Conservation (phyloP, 2,888 invertebrate species). For the Caenorhabditis virilis region DNA sequence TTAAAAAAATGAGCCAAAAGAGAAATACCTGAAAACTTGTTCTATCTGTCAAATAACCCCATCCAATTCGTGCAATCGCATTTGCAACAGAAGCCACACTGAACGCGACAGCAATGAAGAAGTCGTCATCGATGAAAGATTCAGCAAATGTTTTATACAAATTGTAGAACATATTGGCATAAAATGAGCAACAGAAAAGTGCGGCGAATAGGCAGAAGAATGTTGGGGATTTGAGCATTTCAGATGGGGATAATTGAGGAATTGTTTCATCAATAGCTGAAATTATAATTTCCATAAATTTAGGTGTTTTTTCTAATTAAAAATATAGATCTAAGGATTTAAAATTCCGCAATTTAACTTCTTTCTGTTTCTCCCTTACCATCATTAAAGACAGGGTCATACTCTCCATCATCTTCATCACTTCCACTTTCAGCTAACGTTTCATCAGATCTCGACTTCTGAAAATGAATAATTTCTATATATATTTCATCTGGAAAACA, state of each 20-base stretch:
- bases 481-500: too few species aligned
- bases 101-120: constrained; percentile 71
- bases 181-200: constrained; percentile 65
- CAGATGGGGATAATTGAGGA: constrained; percentile 41
- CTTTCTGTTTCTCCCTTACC: background rate
- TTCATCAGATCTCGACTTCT: constrained; percentile 28
- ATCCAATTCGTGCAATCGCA: constrained; percentile 70
- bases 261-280: constrained; percentile 21
- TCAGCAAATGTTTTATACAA: constrained; percentile 66
- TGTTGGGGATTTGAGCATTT: constrained; percentile 63
- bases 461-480: too few species aligned
- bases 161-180: constrained; percentile 67
- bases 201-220: constrained; percentile 61
- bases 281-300: background rate
- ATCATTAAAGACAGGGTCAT: background rate
- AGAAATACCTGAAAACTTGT: constrained; percentile 71
- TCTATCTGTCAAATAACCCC: constrained; percentile 71
- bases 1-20: too few species aligned
- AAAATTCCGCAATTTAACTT: background rate
- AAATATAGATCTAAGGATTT: background rate
- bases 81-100: constrained; percentile 72
- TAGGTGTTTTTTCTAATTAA: background rate
- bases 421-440: constrained; percentile 5
- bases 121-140: constrained; percentile 71
- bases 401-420: background rate